Conservation (phyloP, 2,888 invertebrate species). For the Mythimna loreyi region DNA sequence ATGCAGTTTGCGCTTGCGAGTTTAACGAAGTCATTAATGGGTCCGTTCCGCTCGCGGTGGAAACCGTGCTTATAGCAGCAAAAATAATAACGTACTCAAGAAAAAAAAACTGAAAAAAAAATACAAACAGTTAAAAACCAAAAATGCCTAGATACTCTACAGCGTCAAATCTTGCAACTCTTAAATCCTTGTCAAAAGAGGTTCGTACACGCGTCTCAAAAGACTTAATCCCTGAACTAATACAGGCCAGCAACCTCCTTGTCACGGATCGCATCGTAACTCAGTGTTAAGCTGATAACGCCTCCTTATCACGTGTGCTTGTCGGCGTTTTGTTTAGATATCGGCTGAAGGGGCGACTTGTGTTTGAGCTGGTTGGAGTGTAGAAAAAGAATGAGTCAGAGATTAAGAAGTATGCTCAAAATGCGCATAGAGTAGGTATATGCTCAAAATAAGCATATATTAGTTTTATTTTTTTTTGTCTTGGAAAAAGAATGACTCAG, state of each 20-base stretch:
- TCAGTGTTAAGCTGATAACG: constrained; percentile 56
- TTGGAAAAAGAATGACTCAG: too few species aligned
- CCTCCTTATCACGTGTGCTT: constrained; percentile 36
- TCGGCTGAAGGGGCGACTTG: constrained; percentile 11
- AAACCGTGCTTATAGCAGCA: too few species aligned
- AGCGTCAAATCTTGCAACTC: not conserved
- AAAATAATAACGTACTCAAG: too few species aligned
- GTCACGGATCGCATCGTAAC: constrained; percentile 39
- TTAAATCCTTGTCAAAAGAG: not conserved
- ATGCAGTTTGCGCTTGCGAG: too few species aligned
- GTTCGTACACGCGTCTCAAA: constrained; percentile 26
- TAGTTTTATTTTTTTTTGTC: too few species aligned
- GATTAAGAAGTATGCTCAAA: too few species aligned
- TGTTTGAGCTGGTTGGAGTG: not conserved
- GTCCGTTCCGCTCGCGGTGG: too few species aligned
- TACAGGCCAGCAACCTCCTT: constrained; percentile 33
- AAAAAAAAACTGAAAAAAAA: too few species aligned
- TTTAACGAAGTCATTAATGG: too few species aligned
- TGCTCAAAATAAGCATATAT: not conserved
- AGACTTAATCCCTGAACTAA: constrained; percentile 46
- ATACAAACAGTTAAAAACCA: too few species aligned
- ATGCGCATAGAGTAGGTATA: not conserved
- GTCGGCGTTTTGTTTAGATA: constrained; percentile 55
- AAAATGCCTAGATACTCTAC: not conserved
- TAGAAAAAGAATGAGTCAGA: not conserved